Base-by-base conservation (phyloP, 2,888 invertebrate genomes). In the Hypomecis punctinalis region DNA sequence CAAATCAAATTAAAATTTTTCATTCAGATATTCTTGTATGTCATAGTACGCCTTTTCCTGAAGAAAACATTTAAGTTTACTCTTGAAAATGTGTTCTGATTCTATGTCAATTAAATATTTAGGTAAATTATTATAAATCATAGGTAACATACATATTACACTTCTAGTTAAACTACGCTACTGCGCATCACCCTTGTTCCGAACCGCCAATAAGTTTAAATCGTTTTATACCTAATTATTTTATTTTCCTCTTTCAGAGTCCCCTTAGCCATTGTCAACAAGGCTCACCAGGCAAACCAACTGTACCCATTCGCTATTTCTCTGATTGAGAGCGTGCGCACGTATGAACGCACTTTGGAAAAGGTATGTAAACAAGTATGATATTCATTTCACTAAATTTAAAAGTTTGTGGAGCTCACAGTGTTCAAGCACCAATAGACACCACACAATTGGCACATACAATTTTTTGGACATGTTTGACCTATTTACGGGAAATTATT, bases 301-400 rank as follows among this genome's bases (percentile, higher is more conserved):
- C 95, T 99, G 10, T 99, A 99, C 87, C 99, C 99, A 0, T 99
- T 98, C 93, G 99, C 99, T 13, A 99, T 99, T 79, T 99, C 99
- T 0, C 94, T 99, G 70, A 99, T 99, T 78, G 99, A 99, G 91
- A 99, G 98, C 86, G 98, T 99, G 42, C 95, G 98, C 72, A 99
- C 99, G 0, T 99, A 99, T 84, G 99, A 99, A 85, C 96, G 98
- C 83, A 99, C 99, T 5, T 94, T 99, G 82, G 99, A 99, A 89
- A 99, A 99, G 96, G 98, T 99, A 94, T 90, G 89, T 23, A 23
- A 23, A 23, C 23, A 23, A 23, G 23, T 23, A 23, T 3, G 3
- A 35, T 8, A 55, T 35, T 55, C 43, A 37, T 46, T 11, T 54
- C 10, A 37, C 60, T 67, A 62, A 35, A 62, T 56, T 69, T 68